A percentile compares a stretch with the other conserved stretches of the same genome.
Conservation (phyloP, 2,113 vertebrate genomes). For the Plecotus auritus region DNA sequence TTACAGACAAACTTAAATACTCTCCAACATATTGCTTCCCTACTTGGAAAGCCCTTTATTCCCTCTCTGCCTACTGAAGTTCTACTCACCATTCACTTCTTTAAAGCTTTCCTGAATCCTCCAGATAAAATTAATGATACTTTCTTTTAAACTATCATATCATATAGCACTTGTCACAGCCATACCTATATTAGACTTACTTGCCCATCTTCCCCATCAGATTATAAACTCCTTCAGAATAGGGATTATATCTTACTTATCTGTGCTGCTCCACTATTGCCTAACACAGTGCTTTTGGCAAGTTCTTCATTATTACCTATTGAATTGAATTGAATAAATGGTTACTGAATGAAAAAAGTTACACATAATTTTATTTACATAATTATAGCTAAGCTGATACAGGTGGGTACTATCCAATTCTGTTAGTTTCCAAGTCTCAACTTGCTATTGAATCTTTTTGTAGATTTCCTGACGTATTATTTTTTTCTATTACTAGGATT, state of each 20-base stretch:
- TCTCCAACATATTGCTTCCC: background rate
- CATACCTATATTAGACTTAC: background rate
- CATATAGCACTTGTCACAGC: background rate
- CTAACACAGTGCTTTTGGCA: background rate
- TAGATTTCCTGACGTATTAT: slow-evolving; percentile 65
- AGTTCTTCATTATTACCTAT: background rate
- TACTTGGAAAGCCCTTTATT: background rate
- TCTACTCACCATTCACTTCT: background rate
- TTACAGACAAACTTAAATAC: background rate
- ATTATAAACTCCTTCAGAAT: background rate
- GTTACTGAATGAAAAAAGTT: slow-evolving; percentile 39
- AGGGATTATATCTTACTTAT: background rate
- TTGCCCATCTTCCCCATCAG: too few relatives aligned
- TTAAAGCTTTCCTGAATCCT: background rate
- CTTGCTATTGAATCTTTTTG: slow-evolving; percentile 66
- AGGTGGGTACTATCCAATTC: slow-evolving; percentile 31
- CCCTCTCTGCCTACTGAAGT: background rate
- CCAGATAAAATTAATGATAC: background rate
- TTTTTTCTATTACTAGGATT: slow-evolving; percentile 59
- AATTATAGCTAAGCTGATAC: slow-evolving; percentile 69
- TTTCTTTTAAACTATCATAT: background rate
- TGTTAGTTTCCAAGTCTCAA: slow-evolving; percentile 59
- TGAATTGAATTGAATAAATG: slow-evolving; percentile 34
- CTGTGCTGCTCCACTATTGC: background rate
- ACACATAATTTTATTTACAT: slow-evolving; percentile 51